Conservation (phyloP, 2,888 invertebrate species). For the Ichneumon xanthorius region DNA sequence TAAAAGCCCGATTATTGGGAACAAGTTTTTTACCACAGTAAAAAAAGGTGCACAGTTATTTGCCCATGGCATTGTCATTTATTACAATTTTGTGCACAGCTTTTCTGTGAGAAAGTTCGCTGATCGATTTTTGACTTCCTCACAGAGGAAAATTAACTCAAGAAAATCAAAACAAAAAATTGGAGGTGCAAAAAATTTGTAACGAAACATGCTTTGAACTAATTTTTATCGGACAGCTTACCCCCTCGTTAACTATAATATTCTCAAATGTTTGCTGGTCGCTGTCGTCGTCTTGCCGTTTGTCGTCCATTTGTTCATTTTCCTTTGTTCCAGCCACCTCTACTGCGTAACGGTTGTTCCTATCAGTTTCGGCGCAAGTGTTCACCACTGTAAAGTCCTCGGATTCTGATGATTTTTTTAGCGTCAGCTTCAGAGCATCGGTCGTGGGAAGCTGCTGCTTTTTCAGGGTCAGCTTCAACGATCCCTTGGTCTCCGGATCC, state of each 20-base stretch:
- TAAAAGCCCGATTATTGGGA: no score
- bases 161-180: no score
- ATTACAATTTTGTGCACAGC: no score
- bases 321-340: conserved; percentile 77
- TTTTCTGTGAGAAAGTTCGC: no score
- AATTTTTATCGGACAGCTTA: conserved; percentile 59
- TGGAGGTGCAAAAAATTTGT: background rate
- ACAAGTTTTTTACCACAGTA: no score
- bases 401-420: conserved; percentile 80
- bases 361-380: conserved; percentile 73
- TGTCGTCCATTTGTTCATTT: conserved; percentile 79
- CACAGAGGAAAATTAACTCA: no score
- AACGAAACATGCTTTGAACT: no score
- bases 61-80: no score
- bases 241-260: conserved; percentile 82
- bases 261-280: conserved; percentile 79
- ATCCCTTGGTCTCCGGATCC: conserved; percentile 79
- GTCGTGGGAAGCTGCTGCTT: conserved; percentile 73
- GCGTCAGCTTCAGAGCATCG: conserved; percentile 78
- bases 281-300: conserved; percentile 76
- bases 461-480: conserved; percentile 81
- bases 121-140: no score
- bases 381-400: conserved; percentile 81
- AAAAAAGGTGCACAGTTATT: no score
- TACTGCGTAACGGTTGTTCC: conserved; percentile 68